Base-by-base conservation (phyloP, 2,888 invertebrate genomes). In the Epistrophella euchroma region DNA sequence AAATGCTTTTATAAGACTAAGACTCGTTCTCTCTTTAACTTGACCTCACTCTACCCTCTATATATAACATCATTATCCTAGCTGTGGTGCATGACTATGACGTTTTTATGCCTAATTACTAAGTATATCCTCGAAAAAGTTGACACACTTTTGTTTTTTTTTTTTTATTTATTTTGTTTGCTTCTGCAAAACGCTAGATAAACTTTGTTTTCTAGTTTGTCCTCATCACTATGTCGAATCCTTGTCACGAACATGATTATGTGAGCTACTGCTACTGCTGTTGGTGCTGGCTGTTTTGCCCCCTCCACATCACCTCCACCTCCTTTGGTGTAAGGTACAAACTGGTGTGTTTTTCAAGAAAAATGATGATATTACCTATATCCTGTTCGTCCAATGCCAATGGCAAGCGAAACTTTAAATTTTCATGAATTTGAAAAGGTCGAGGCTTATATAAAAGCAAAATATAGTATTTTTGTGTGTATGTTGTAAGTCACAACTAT, bases 371-470 rank as follows among this genome's bases (percentile, higher is more conserved):
- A 47, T 2, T n/a, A n/a, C n/a, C n/a, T 5, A 25, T 64, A 45
- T 47, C 47, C 45, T 45, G 45, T 9, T 1, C 2, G 50, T 40
- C 58, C 74, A 80, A 80, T 74, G 74, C 60, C 80, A 80, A 64
- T 56, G 56, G 47, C 78, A 58, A 64, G 56, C 3, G 55, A 9
- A 58, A 70, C 73, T 68, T 25, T 43, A 60, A 70, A 60, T 68
- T 45, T 80, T 80, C 52, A 80, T 70, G 73, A 55, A 70, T 60
- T 74, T 35, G 50, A 74, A 55, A 62, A 52, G 80, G 80, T 70
- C 68, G 74, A 74, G 74, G 73, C 55, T 73, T 74, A 45, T 17
- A 13, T 32, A 71, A 40, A 64, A 19, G 43, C 25, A 7, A 55
- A 55, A 60, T 64, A 50, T 37, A 56, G 13, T 28, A 64, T 17